phyloP scores from a whole-genome alignment of 2,797 vertebrate species.

The Carduelis carduelis region DNA sequence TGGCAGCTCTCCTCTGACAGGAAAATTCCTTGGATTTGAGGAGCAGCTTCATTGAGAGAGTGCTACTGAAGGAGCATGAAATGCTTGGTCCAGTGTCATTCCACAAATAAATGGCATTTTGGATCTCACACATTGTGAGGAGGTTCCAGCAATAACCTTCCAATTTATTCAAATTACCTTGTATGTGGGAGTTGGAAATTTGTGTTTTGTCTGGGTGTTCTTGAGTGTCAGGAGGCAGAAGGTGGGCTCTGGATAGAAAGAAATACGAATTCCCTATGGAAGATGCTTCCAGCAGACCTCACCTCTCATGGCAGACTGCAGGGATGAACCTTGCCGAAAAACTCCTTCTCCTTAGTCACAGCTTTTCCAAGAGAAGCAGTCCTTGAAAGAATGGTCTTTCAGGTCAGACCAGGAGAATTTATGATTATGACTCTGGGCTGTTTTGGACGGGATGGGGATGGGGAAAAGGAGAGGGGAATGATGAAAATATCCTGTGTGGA shows the following conservation, averaged over 20 bases:
- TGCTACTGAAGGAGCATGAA: neutral
- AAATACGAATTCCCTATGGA: neutral
- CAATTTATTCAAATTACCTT: neutral
- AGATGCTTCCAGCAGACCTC: neutral
- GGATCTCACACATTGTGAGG: accelerated
- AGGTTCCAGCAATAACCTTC: neutral
- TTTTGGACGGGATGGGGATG: neutral
- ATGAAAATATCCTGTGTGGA: slow-evolving; percentile 37
- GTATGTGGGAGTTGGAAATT: neutral
- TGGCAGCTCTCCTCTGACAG: neutral
- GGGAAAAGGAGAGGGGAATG: neutral
- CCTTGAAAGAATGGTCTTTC: neutral
- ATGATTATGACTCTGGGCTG: neutral
- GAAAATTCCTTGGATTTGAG: slow-evolving; percentile 28
- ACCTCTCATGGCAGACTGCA: neutral
- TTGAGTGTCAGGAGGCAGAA: neutral
- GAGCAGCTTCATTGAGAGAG: neutral
- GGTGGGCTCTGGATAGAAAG: neutral
- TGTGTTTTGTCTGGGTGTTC: neutral
- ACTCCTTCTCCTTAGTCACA: neutral
- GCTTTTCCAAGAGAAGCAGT: neutral
- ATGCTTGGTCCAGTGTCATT: neutral
- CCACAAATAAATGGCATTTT: neutral
- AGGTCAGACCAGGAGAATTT: slow-evolving; percentile 19
- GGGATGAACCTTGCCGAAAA: neutral